Conservation (phyloP, 2,113 vertebrate genomes). For the Aegotheles bennettii region DNA sequence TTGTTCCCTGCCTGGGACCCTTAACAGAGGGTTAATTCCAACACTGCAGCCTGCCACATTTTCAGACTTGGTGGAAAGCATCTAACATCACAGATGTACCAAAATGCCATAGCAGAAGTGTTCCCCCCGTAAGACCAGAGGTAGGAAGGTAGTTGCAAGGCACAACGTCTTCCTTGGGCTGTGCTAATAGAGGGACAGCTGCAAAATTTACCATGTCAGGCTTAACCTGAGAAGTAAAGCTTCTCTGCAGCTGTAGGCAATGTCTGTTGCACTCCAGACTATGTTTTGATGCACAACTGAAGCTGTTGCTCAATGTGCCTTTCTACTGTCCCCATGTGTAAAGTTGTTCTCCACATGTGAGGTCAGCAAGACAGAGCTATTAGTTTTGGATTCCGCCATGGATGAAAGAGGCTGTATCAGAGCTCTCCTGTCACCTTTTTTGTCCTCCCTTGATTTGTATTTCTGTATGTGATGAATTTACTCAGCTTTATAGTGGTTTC, state of each 20-base stretch:
- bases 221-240: not conserved
- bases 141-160: not conserved
- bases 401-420: not conserved
- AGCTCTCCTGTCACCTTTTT: not conserved
- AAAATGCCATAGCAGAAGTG: not conserved
- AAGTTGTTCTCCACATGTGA: not conserved
- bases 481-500: conserved; percentile 29
- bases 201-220: not conserved
- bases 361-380: not conserved
- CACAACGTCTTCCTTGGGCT: not conserved
- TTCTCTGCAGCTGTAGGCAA: not conserved
- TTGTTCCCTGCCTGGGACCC: not conserved
- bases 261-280: not conserved
- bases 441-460: not conserved
- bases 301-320: not conserved
- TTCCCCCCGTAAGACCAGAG: rapidly evolving
- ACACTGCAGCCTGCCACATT: not conserved
- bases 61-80: not conserved
- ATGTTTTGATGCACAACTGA: not conserved
- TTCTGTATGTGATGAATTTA: conserved; percentile 32
- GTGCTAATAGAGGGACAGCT: not conserved
- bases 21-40: not conserved
- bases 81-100: rapidly evolving
- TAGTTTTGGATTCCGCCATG: not conserved
- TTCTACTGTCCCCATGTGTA: no score